Conservation (phyloP, 1,140 invertebrate species). For the Orius laevigatus region DNA sequence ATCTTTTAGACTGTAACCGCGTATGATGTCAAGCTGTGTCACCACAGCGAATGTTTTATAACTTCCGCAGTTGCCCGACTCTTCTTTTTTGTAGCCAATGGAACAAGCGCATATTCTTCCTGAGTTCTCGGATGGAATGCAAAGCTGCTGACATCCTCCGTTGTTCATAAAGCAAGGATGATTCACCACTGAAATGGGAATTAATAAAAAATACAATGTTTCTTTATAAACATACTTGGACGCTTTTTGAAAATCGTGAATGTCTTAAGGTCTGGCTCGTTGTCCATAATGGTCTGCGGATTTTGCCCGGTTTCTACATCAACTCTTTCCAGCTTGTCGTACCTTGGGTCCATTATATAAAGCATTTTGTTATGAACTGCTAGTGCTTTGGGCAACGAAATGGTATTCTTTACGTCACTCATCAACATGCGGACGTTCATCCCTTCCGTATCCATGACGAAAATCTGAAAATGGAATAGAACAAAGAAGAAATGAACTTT, state of each 20-base stretch:
- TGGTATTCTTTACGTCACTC: constrained; percentile 41
- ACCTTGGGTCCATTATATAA: constrained; percentile 76
- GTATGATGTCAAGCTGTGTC: constrained; percentile 68
- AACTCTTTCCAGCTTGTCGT: constrained; percentile 77
- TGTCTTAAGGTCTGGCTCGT: constrained; percentile 72
- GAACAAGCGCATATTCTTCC: constrained; percentile 69
- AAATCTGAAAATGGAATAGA: constrained; percentile 30
- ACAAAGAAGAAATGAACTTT: not conserved
- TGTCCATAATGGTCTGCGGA: constrained; percentile 59
- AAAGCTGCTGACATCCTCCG: constrained; percentile 86
- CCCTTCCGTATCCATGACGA: constrained; percentile 50
- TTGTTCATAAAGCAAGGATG: constrained; percentile 78
- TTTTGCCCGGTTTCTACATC: constrained; percentile 71
- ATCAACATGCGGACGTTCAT: constrained; percentile 57
- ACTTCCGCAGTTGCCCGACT: constrained; percentile 39
- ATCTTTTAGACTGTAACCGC: constrained; percentile 72
- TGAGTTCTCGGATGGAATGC: constrained; percentile 57
- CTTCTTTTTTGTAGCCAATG: constrained; percentile 68
- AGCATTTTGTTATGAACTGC: constrained; percentile 67
- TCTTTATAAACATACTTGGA: constrained; percentile 27
- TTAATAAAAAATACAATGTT: not conserved
- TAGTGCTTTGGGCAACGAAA: constrained; percentile 62
- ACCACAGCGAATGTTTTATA: constrained; percentile 85
- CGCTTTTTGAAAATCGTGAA: constrained; percentile 78
- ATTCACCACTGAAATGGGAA: constrained; percentile 27